phyloP scores from a whole-genome alignment of 2,113 vertebrate species.

The Carettochelys insculpta region DNA sequence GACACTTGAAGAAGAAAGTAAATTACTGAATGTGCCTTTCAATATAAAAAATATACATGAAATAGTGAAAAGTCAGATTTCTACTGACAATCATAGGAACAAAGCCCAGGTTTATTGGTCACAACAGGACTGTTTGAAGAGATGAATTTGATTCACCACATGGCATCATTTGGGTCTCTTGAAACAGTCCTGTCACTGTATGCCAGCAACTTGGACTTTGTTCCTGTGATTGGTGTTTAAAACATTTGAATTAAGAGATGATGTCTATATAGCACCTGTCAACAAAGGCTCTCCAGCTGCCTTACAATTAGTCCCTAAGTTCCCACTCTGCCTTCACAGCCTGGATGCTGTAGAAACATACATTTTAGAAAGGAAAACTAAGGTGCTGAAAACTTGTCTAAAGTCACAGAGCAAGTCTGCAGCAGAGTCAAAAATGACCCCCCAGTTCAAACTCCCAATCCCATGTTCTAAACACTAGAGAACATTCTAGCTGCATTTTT shows the following conservation, averaged over 20 bases:
- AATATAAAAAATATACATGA: not conserved
- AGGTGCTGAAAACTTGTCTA: rapidly evolving
- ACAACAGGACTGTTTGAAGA: not conserved
- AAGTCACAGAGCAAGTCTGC: not conserved
- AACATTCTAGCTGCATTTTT: not conserved
- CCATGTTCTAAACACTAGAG: not conserved
- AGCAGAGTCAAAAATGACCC: not conserved
- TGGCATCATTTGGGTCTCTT: not conserved
- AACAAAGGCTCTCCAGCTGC: not conserved
- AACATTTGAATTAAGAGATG: not conserved
- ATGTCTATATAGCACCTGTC: not conserved
- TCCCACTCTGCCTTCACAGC: not conserved
- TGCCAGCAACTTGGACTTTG: not conserved
- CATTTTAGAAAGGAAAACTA: not conserved
- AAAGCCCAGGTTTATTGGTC: not conserved
- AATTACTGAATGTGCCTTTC: not conserved
- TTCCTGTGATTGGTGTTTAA: not conserved
- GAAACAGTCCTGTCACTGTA: not conserved
- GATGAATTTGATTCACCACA: not conserved
- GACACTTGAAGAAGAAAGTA: no score
- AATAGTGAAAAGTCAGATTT: not conserved
- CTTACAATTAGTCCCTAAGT: not conserved
- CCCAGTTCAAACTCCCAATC: rapidly evolving
- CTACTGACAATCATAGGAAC: not conserved
- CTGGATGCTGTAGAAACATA: rapidly evolving